A percentile compares a stretch with the other conserved stretches of the same genome.
phyloP scores from a whole-genome alignment of 2,797 vertebrate genomes.

The Caiman crocodilus region DNA sequence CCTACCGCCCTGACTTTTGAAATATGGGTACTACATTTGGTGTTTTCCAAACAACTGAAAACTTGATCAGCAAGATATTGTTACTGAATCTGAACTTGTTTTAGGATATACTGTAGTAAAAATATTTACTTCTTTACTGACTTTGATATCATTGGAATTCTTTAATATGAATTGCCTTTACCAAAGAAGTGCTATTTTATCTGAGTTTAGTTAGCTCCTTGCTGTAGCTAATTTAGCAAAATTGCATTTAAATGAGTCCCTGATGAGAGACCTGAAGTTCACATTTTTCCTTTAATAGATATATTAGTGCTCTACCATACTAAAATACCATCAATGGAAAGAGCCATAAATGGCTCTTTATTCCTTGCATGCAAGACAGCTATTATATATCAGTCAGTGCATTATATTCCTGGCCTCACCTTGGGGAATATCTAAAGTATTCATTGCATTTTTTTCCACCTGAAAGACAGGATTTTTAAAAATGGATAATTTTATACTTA shows the following conservation, averaged over 20 bases:
- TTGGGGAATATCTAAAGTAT: constrained; percentile 76
- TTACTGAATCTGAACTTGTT: background rate
- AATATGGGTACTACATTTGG: background rate
- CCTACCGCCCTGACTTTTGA: background rate
- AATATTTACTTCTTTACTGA: constrained; percentile 53
- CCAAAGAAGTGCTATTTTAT: constrained; percentile 60
- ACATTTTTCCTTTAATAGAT: constrained; percentile 82
- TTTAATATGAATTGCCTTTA: constrained; percentile 43
- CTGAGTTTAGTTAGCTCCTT: constrained; percentile 67
- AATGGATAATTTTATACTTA: constrained; percentile 64
- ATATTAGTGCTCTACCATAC: constrained; percentile 80
- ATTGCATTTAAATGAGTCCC: constrained; percentile 82
- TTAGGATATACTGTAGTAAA: constrained; percentile 10
- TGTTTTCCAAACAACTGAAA: background rate
- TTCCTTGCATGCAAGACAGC: constrained; percentile 68
- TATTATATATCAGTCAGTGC: constrained; percentile 85
- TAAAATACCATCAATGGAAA: constrained; percentile 62
- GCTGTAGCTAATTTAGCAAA: constrained; percentile 79
- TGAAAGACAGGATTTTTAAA: constrained; percentile 62
- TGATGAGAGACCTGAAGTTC: constrained; percentile 79
- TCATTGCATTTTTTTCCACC: constrained; percentile 51
- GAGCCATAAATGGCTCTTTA: constrained; percentile 78
- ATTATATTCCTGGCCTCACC: constrained; percentile 80
- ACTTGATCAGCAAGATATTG: background rate
- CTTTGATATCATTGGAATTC: constrained; percentile 34